Conservation (phyloP, 2,888 invertebrate genomes). For the Drosophila flavopinicola region DNA sequence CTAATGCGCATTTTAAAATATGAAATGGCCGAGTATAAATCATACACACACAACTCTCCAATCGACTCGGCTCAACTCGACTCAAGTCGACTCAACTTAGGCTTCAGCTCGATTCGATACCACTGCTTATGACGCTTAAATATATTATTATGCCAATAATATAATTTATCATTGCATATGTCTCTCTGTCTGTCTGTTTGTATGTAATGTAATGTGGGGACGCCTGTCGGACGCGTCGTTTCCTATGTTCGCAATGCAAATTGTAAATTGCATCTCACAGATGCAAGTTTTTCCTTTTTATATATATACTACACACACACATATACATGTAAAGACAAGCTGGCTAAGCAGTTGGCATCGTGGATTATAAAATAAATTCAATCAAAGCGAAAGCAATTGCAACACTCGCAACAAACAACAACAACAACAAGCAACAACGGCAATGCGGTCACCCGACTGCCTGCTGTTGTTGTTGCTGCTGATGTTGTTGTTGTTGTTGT, state of each 20-base stretch:
- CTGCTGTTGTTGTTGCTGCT: constrained; percentile 42
- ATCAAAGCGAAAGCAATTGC: constrained; percentile 78
- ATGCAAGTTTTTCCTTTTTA: constrained; percentile 46
- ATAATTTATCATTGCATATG: constrained; percentile 54
- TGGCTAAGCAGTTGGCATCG: constrained; percentile 65
- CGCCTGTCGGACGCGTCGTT: constrained; percentile 61
- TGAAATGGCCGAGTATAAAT: constrained; percentile 59
- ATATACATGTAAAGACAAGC: constrained; percentile 7
- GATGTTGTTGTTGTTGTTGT: constrained; percentile 30
- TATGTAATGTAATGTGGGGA: constrained; percentile 5
- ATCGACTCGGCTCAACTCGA: background rate
- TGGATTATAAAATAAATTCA: constrained; percentile 79
- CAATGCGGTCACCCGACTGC: constrained; percentile 58
- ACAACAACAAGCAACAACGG: constrained; percentile 33
- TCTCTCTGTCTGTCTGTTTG: background rate
- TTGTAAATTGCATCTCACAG: constrained; percentile 72
- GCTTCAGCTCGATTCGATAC: constrained; percentile 8
- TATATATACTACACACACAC: constrained; percentile 20
- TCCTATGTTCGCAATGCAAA: constrained; percentile 70
- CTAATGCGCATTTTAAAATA: constrained; percentile 63
- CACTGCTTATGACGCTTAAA: constrained; percentile 44
- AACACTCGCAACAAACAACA: constrained; percentile 61
- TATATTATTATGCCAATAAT: constrained; percentile 71
- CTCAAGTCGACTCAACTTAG: background rate
- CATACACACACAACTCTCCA: constrained; percentile 16